A percentile compares a stretch with the other conserved stretches of the same genome.
phyloP scores from a whole-genome alignment of 1,140 invertebrate species.

The Zaprionus capensis region DNA sequence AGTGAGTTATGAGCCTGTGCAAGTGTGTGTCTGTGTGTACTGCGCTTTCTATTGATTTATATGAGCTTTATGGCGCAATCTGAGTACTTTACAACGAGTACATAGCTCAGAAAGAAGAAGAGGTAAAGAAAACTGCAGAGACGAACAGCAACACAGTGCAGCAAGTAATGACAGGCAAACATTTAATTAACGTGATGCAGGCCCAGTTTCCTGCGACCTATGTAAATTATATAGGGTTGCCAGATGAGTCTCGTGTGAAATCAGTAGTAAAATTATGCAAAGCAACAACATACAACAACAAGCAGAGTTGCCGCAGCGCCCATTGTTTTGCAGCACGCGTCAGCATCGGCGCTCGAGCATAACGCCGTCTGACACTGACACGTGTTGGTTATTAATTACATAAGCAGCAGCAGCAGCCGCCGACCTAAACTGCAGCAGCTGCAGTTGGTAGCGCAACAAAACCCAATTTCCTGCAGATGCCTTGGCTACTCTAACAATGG shows the following conservation, averaged over 20 bases:
- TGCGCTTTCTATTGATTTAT: conserved; percentile 82
- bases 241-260: conserved; percentile 1
- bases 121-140: conserved; percentile 36
- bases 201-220: no score
- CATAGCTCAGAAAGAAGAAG: conserved; percentile 43
- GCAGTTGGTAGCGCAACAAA: conserved; percentile 52
- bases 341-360: conserved; percentile 47
- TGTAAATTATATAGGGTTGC: no score
- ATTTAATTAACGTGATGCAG: conserved; percentile 36
- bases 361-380: conserved; percentile 53
- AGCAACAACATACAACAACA: conserved; percentile 23
- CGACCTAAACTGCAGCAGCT: conserved; percentile 46
- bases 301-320: conserved; percentile 65
- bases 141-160: conserved; percentile 4
- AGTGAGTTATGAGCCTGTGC: conserved; percentile 69
- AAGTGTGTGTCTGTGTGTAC: conserved; percentile 36
- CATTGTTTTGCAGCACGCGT: conserved; percentile 62
- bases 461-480: conserved; percentile 76
- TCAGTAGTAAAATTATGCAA: conserved; percentile 34
- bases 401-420: conserved; percentile 50
- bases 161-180: conserved; percentile 9
- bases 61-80: conserved; percentile 78
- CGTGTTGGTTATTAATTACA: conserved; percentile 81
- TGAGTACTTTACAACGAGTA: conserved; percentile 58
- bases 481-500: conserved; percentile 46